Percentiles rank a stretch among this genome's conserved stretches.
Conservation (phyloP, 2,797 vertebrate genomes). For the Arnoldichthys spilopterus region DNA sequence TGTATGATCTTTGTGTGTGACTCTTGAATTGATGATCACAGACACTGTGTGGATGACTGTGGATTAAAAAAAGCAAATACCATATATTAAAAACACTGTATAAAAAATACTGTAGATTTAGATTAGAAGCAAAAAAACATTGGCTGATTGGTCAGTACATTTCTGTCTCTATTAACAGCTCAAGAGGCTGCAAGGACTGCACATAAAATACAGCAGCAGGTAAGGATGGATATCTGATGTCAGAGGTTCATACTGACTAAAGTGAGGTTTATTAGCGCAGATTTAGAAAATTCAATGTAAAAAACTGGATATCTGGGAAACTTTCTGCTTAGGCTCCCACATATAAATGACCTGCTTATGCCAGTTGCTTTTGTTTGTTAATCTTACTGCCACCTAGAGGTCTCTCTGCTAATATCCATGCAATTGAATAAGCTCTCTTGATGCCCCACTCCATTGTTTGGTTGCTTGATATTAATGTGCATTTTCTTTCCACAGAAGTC, state of each 20-base stretch:
- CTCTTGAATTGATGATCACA: neutral
- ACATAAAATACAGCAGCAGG: constrained; percentile 46
- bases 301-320: neutral
- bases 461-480: neutral
- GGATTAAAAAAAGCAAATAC: neutral
- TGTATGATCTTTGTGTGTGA: constrained; percentile 4
- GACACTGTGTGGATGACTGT: neutral
- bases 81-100: neutral
- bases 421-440: neutral
- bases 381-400: constrained; percentile 36
- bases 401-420: neutral
- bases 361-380: neutral
- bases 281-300: too few relatives aligned
- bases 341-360: neutral
- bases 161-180: constrained; percentile 6
- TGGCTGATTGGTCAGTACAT: neutral
- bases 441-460: neutral
- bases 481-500: constrained; percentile 18
- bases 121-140: neutral
- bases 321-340: neutral
- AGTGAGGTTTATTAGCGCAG: too few relatives aligned
- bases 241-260: neutral
- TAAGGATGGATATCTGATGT: constrained; percentile 11
- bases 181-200: constrained; percentile 36
- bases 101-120: neutral